A percentile compares a stretch with the other conserved stretches of the same genome.
These are phyloP conservation scores for Drosophila leontia DNA, from an alignment of 1,140 invertebrate species.

Conservation along the genomic window DNA sequence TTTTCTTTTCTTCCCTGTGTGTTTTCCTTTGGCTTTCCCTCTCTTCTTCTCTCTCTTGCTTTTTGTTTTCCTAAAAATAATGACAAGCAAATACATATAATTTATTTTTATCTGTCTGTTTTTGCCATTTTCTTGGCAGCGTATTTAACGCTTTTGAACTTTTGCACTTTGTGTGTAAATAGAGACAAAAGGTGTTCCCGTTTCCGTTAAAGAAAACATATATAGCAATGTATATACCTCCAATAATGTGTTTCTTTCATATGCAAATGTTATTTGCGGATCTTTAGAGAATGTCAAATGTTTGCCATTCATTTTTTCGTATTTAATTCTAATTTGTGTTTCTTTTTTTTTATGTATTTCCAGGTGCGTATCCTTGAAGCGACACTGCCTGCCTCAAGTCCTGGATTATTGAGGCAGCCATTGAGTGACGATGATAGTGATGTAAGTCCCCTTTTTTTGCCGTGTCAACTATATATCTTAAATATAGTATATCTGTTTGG, in stretches of 20 bases:
- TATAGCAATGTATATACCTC: background rate
- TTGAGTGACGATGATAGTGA: slow-evolving; percentile 51
- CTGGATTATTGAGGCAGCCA: slow-evolving; percentile 83
- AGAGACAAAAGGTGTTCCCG: slow-evolving; percentile 54
- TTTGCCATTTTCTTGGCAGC: slow-evolving; percentile 54
- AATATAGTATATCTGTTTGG: slow-evolving; percentile 16
- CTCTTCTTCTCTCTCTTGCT: background rate
- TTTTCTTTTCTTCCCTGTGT: slow-evolving; percentile 32
- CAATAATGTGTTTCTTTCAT: slow-evolving; percentile 34
- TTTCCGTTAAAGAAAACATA: slow-evolving; percentile 16
- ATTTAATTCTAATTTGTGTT: slow-evolving; percentile 20
- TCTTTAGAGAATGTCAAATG: slow-evolving; percentile 48
- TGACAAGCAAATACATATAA: slow-evolving; percentile 61
- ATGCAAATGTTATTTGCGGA: slow-evolving; percentile 52
- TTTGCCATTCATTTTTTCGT: slow-evolving; percentile 6
- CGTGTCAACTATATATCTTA: slow-evolving; percentile 28
- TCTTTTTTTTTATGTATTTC: slow-evolving; percentile 31
- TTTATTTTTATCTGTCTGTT: slow-evolving; percentile 67
- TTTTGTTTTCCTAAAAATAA: slow-evolving; percentile 45
- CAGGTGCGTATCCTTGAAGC: slow-evolving; percentile 70
- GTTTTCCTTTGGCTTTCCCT: slow-evolving; percentile 8
- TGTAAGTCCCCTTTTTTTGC: slow-evolving; percentile 26
- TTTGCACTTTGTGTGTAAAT: slow-evolving; percentile 71
- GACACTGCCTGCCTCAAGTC: slow-evolving; percentile 79
- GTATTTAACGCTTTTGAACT: slow-evolving; percentile 67